phyloP scores from a whole-genome alignment of 2,797 vertebrate genomes.

The Melanotaenia pygmaea region DNA sequence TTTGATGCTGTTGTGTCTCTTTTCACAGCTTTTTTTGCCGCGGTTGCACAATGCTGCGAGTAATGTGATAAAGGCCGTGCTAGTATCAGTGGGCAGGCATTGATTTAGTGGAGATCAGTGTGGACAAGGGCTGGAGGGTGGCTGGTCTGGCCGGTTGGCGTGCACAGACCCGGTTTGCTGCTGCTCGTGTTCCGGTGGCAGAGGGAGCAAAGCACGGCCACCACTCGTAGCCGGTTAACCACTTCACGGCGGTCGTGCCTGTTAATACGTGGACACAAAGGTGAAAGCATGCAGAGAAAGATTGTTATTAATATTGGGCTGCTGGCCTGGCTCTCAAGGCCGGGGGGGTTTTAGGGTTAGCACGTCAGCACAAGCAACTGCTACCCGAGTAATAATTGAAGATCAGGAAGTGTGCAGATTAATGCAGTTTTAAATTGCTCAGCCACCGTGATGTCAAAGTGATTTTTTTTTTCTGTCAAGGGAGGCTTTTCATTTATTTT shows the following conservation, averaged over 20 bases:
- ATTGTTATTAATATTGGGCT: conserved; percentile 37
- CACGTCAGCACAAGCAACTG: conserved; percentile 74
- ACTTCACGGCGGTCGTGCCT: conserved; percentile 3
- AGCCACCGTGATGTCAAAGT: neutral
- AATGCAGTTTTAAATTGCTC: conserved; percentile 24
- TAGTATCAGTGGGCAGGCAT: conserved; percentile 59
- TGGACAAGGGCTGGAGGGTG: conserved; percentile 53
- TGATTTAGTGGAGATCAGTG: conserved; percentile 64
- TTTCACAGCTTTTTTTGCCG: neutral
- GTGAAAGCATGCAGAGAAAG: neutral
- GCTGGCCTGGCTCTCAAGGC: conserved; percentile 61
- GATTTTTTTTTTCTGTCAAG: neutral
- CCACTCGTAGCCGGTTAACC: conserved; percentile 4
- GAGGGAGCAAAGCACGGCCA: conserved; percentile 19
- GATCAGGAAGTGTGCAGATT: conserved; percentile 64
- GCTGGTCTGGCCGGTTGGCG: conserved; percentile 32
- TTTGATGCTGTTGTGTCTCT: conserved; percentile 13
- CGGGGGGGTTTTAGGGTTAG: conserved; percentile 35
- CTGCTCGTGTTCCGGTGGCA: conserved; percentile 13
- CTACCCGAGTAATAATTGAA: conserved; percentile 37
- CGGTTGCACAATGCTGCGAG: conserved; percentile 37
- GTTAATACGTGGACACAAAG: conserved; percentile 6
- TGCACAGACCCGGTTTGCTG: conserved; percentile 57
- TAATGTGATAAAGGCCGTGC: conserved; percentile 55
- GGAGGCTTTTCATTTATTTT: neutral